phyloP scores from a whole-genome alignment of 2,888 invertebrate species.

The Dromius quadrimaculatus region DNA sequence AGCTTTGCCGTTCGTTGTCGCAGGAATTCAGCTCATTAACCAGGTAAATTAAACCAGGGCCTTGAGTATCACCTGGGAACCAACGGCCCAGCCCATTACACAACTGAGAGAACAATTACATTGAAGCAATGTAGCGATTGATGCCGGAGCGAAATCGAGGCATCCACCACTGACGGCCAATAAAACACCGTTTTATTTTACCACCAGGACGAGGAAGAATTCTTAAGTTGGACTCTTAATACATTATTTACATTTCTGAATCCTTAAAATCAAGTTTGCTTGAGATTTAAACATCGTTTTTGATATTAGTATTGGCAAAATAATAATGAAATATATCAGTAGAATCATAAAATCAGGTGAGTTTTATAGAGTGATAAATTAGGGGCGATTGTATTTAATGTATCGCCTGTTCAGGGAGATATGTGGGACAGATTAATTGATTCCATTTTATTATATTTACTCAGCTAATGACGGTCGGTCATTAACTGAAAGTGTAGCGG shows the following conservation, averaged over 20 bases:
- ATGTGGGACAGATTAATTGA: conserved; percentile 43
- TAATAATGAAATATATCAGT: no score
- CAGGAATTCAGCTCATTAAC: conserved; percentile 63
- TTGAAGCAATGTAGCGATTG: conserved; percentile 28
- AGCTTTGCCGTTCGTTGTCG: no score
- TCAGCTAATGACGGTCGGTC: conserved; percentile 47
- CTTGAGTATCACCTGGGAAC: conserved; percentile 63
- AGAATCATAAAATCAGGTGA: conserved; percentile 29
- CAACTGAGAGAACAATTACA: conserved; percentile 56
- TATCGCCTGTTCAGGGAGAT: conserved; percentile 38
- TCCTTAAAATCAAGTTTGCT: no score
- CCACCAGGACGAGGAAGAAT: background rate
- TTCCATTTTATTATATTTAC: conserved; percentile 50
- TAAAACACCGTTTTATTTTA: conserved; percentile 28
- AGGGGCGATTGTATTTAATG: conserved; percentile 38
- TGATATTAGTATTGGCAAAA: no score
- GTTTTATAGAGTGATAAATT: conserved; percentile 35
- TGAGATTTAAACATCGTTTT: no score
- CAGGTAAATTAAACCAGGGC: conserved; percentile 64
- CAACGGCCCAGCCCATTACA: conserved; percentile 56
- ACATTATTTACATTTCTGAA: background rate
- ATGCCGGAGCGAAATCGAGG: conserved; percentile 1
- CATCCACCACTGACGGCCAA: conserved; percentile 6
- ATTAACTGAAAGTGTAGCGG: conserved; percentile 41
- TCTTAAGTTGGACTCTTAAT: background rate